These are phyloP conservation scores for Diabrotica virgifera DNA, from an alignment of 1,140 invertebrate genomes.

Conservation along the genomic window DNA sequence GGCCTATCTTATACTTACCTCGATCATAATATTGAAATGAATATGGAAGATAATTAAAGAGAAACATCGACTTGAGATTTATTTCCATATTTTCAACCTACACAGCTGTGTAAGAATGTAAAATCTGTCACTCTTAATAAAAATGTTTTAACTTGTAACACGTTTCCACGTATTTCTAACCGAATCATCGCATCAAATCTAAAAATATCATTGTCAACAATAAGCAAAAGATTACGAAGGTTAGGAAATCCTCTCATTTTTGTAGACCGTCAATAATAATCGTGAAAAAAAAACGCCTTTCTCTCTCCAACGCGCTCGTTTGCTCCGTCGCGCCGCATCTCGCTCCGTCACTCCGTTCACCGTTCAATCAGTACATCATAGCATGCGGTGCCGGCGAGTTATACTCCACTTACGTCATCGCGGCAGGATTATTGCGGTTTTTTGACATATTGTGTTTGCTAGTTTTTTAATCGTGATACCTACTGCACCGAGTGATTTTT, in stretches of 20 bases:
- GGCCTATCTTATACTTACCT: too few relatives aligned
- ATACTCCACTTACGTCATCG: background rate
- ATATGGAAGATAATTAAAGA: too few relatives aligned
- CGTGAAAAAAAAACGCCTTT: background rate
- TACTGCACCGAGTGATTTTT: too few relatives aligned
- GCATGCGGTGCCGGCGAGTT: conserved; percentile 3
- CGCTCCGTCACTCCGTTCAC: background rate
- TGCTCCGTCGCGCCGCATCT: background rate
- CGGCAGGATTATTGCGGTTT: background rate
- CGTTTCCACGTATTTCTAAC: too few relatives aligned
- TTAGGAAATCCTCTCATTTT: conserved; percentile 10
- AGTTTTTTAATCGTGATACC: too few relatives aligned
- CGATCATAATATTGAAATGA: too few relatives aligned
- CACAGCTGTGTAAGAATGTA: too few relatives aligned
- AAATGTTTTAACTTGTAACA: too few relatives aligned
- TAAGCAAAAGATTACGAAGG: background rate
- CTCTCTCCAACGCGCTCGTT: background rate
- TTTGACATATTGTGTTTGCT: background rate
- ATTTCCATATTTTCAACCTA: too few relatives aligned
- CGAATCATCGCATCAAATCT: conserved; percentile 11
- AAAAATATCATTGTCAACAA: conserved; percentile 12
- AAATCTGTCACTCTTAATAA: too few relatives aligned
- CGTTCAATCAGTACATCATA: background rate
- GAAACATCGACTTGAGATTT: too few relatives aligned
- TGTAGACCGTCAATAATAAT: background rate